A percentile compares a stretch with the other conserved stretches of the same genome.
phyloP scores from a whole-genome alignment of 2,888 invertebrate species.

The Calameuta idolon region DNA sequence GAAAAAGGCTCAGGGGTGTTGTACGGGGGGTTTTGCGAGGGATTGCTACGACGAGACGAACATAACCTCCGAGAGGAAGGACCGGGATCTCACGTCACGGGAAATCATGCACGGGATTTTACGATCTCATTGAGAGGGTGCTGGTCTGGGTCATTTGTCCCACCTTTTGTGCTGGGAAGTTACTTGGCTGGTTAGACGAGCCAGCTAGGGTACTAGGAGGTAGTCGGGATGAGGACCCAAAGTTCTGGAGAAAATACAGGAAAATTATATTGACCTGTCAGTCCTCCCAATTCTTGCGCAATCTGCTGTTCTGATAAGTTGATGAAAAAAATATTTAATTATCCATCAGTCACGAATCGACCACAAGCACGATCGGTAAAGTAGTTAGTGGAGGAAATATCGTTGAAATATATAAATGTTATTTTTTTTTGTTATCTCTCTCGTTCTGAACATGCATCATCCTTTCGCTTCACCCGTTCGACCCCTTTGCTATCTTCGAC shows the following conservation, averaged over 20 bases:
- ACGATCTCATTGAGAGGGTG: conserved; percentile 5
- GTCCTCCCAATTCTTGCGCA: neutral
- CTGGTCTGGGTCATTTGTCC: neutral
- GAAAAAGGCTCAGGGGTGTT: neutral
- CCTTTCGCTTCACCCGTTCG: neutral
- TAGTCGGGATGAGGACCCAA: no score
- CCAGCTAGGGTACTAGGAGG: neutral
- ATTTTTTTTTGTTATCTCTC: neutral
- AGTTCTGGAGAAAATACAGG: neutral
- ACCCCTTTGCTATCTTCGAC: neutral
- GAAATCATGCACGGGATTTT: conserved; percentile 10
- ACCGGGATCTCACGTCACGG: conserved; percentile 2
- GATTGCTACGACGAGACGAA: neutral
- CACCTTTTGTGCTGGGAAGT: neutral
- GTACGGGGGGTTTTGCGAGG: neutral
- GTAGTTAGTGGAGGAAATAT: neutral
- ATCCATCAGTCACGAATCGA: neutral
- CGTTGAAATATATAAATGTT: neutral
- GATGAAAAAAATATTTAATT: neutral
- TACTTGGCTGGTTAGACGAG: neutral
- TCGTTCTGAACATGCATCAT: neutral
- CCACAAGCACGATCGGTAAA: neutral
- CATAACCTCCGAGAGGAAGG: neutral
- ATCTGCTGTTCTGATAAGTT: neutral
- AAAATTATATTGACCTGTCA: conserved; percentile 5